A percentile compares a stretch with the other conserved stretches of the same genome.
Conservation (phyloP, 53 echinoderm and acorn worm genomes). For the Stichopus horrens region DNA sequence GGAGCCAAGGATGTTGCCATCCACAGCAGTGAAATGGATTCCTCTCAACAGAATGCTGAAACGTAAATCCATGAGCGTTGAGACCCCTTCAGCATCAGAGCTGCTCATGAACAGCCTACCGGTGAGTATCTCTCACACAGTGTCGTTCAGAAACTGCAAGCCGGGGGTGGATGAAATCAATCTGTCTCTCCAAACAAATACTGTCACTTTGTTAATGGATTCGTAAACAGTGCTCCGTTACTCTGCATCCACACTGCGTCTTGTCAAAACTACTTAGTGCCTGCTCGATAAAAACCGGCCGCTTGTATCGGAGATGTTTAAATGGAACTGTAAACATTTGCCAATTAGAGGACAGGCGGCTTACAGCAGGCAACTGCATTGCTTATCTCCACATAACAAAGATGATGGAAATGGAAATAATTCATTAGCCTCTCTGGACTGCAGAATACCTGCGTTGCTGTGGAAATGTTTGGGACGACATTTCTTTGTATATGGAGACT, state of each 20-base stretch:
- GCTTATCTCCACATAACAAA: not conserved
- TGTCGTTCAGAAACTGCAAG: not conserved
- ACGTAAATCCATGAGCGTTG: conserved; percentile 77
- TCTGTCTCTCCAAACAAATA: conserved; percentile 13
- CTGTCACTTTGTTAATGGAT: conserved; percentile 48
- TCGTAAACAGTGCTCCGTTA: conserved; percentile 19
- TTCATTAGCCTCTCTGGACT: not conserved
- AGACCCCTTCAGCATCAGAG: conserved; percentile 77
- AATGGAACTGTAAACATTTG: conserved; percentile 13
- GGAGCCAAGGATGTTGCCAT: conserved; percentile 83
- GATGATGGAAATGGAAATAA: not conserved
- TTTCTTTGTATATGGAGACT: too few species aligned
- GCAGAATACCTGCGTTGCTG: too few species aligned
- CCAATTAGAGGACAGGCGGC: not conserved
- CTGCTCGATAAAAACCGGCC: not conserved
- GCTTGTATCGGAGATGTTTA: not conserved
- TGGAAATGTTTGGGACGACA: too few species aligned
- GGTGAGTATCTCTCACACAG: conserved; percentile 51
- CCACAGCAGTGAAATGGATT: conserved; percentile 86
- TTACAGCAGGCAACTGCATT: not conserved
- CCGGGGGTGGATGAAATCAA: not conserved
- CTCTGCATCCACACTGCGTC: not conserved
- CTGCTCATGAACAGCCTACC: conserved; percentile 85
- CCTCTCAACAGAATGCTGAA: conserved; percentile 87
- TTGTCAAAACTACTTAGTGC: not conserved